phyloP scores from a whole-genome alignment of 1,140 invertebrate species.

The Aricia agestis region DNA sequence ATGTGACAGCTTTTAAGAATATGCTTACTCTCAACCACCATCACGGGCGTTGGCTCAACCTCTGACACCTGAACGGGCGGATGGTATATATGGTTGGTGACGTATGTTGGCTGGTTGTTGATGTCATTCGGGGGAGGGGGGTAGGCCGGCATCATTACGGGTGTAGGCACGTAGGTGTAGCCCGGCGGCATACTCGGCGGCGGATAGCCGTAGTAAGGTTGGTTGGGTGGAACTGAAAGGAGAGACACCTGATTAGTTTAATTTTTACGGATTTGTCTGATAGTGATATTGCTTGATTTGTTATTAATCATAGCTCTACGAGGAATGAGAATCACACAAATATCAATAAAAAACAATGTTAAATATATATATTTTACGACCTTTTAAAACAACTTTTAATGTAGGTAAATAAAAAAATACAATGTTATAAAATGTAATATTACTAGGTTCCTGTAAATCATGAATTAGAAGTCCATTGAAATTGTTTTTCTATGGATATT shows the following conservation, averaged over 20 bases:
- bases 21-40: conserved; percentile 42
- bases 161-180: conserved; percentile 48
- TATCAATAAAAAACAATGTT: too few relatives aligned
- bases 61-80: conserved; percentile 20
- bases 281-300: background rate
- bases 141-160: conserved; percentile 55
- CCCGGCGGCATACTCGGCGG: conserved; percentile 32
- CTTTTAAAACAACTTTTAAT: too few relatives aligned
- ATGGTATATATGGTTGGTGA: conserved; percentile 40
- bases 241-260: too few relatives aligned
- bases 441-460: too few relatives aligned
- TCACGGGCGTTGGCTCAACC: conserved; percentile 36
- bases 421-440: too few relatives aligned
- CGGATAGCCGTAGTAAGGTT: conserved; percentile 43
- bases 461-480: too few relatives aligned
- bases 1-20: background rate
- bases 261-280: too few relatives aligned
- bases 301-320: too few relatives aligned
- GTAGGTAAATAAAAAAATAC: too few relatives aligned
- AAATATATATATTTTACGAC: too few relatives aligned
- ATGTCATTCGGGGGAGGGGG: conserved; percentile 33
- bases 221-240: conserved; percentile 45
- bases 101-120: conserved; percentile 25
- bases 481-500: too few relatives aligned
- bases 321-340: too few relatives aligned